A percentile compares a stretch with the other conserved stretches of the same genome.
Evolutionary conservation across 64 coral and sea anemone genomes (phyloP).

Genomic region (Cladopsammia gracilis): DNA sequence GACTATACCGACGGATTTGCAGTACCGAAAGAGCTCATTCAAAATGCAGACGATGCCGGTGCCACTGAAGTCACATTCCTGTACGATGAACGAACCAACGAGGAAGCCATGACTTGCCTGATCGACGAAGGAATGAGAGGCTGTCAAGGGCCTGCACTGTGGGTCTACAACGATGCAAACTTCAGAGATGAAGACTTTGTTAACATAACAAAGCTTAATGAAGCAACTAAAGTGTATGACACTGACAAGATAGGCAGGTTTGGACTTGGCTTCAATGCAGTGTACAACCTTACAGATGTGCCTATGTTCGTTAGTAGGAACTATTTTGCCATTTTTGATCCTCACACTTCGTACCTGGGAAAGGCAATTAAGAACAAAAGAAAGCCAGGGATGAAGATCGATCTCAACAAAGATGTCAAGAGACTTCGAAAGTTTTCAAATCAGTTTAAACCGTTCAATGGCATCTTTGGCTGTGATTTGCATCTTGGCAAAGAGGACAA

Average conservation of each 20-base stretch:
- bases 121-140: conserved; percentile 32
- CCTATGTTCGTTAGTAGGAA: conserved; percentile 84
- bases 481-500: conserved; percentile 38
- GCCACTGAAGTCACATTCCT: conserved; percentile 78
- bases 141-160: conserved; percentile 25
- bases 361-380: conserved; percentile 68
- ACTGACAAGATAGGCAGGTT: conserved; percentile 91
- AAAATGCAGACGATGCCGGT: conserved; percentile 89
- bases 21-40: conserved; percentile 82
- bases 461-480: conserved; percentile 84
- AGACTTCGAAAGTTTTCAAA: conserved; percentile 68
- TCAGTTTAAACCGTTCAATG: conserved; percentile 83
- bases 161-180: conserved; percentile 31
- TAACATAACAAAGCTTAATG: conserved; percentile 89
- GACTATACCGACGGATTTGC: conserved; percentile 78
- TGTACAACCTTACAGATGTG: conserved; percentile 94
- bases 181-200: conserved; percentile 88
- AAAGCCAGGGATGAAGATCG: conserved; percentile 82
- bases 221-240: conserved; percentile 80
- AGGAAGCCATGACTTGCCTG: conserved; percentile 41
- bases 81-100: conserved; percentile 74
- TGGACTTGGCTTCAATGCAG: conserved; percentile 96
- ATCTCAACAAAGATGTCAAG: conserved; percentile 50
- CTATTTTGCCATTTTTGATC: conserved; percentile 82
- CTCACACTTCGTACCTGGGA: conserved; percentile 78